Evolutionary conservation across 1,140 invertebrate genomes (phyloP).

Genomic region (Macrotrachela quadricornifera): DNA sequence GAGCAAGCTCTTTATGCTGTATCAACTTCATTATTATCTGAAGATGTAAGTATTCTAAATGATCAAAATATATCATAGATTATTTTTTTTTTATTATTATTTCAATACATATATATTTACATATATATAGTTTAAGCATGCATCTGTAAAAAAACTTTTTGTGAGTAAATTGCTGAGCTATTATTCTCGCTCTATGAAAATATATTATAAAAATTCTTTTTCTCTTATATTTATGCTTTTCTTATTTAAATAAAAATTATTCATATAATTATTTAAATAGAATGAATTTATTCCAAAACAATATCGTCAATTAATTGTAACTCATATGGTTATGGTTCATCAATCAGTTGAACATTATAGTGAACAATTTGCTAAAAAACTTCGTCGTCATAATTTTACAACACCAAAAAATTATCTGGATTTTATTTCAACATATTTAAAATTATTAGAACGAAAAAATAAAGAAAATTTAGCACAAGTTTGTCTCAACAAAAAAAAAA

Average conservation of each 20-base stretch:
- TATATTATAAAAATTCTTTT: neutral
- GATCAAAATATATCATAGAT: neutral
- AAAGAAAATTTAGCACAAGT: slow-evolving; percentile 42
- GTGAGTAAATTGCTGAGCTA: too few species aligned
- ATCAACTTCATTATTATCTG: slow-evolving; percentile 48
- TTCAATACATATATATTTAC: neutral
- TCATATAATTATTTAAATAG: slow-evolving; percentile 12
- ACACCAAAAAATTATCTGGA: slow-evolving; percentile 74
- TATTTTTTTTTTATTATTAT: neutral
- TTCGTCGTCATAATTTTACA: slow-evolving; percentile 55
- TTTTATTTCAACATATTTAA: slow-evolving; percentile 53
- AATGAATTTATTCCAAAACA: slow-evolving; percentile 39
- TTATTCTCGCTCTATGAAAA: neutral
- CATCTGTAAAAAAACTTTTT: neutral
- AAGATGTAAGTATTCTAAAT: slow-evolving; percentile 19
- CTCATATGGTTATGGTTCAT: slow-evolving; percentile 62
- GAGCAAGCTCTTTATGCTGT: slow-evolving; percentile 45
- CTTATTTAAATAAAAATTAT: neutral
- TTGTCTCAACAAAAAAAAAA: too few species aligned
- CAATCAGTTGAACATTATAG: slow-evolving; percentile 46
- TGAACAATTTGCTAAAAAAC: slow-evolving; percentile 43
- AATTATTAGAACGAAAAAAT: slow-evolving; percentile 46
- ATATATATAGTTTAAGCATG: neutral
- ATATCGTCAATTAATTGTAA: slow-evolving; percentile 44
- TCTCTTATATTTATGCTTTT: neutral